Percentiles rank a stretch among this genome's conserved stretches.
Evolutionary conservation across 2,888 invertebrate genomes (phyloP).

Genomic region (Hypolimnas misippus): DNA sequence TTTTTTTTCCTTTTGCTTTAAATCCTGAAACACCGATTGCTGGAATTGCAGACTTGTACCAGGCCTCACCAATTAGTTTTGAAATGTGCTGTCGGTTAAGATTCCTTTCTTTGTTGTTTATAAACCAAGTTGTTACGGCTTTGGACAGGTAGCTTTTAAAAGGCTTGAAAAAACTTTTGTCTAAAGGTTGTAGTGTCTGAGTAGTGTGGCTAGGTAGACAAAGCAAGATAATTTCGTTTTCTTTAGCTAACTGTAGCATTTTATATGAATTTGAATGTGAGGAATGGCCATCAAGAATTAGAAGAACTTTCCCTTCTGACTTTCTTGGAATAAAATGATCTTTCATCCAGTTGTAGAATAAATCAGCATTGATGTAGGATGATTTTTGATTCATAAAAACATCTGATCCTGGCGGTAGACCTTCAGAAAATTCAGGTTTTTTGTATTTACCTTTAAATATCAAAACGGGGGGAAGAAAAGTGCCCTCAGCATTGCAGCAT

Average conservation of each 20-base stretch:
- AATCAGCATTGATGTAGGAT: slow-evolving; percentile 15
- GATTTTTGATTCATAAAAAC: slow-evolving; percentile 23
- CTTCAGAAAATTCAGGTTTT: neutral
- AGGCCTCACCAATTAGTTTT: too few species aligned
- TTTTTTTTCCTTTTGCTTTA: too few species aligned
- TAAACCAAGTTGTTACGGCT: too few species aligned
- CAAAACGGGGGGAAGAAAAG: neutral
- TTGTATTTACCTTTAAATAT: neutral
- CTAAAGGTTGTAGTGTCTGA: neutral
- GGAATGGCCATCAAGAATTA: slow-evolving; percentile 5
- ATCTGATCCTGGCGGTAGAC: slow-evolving; percentile 10
- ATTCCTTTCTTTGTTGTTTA: too few species aligned
- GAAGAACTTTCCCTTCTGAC: slow-evolving; percentile 7
- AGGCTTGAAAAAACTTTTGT: neutral
- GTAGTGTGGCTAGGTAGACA: neutral
- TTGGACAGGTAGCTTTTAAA: neutral
- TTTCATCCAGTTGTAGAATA: slow-evolving; percentile 18
- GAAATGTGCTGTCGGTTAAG: too few species aligned
- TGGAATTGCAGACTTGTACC: too few species aligned
- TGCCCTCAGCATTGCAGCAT: neutral
- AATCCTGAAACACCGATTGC: too few species aligned
- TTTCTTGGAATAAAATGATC: slow-evolving; percentile 12
- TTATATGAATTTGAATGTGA: neutral
- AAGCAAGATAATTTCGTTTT: neutral
- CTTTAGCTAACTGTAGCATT: neutral